Conservation (phyloP, 2,888 invertebrate genomes). For the Zygogramma bicolorata region DNA sequence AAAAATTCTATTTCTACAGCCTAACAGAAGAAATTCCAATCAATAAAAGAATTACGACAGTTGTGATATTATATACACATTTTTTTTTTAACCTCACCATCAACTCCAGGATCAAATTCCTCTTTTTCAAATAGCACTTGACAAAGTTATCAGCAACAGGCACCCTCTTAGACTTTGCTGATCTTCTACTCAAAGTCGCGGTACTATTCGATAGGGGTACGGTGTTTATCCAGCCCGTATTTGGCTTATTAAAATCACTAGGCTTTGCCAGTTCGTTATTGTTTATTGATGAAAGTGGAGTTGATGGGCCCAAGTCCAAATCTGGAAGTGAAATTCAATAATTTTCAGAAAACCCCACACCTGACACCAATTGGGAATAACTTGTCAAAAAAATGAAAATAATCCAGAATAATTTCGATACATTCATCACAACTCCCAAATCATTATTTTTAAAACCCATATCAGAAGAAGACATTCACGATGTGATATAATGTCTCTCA, state of each 20-base stretch:
- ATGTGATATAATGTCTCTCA: too few species aligned
- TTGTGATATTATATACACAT: not conserved
- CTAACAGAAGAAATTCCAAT: constrained; percentile 59
- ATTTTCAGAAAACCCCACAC: not conserved
- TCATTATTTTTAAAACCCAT: too few species aligned
- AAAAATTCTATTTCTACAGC: constrained; percentile 96
- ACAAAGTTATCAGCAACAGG: constrained; percentile 83
- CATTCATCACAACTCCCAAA: too few species aligned
- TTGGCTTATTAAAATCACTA: constrained; percentile 70
- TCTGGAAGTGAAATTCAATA: constrained; percentile 44
- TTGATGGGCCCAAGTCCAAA: constrained; percentile 62
- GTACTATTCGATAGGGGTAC: constrained; percentile 79
- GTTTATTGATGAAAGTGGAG: constrained; percentile 60
- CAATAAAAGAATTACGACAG: not conserved
- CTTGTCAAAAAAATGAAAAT: too few species aligned
- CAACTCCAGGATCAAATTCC: constrained; percentile 93
- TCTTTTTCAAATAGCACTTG: constrained; percentile 93
- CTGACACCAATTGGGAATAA: not conserved
- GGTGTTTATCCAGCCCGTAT: constrained; percentile 95
- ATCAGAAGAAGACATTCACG: too few species aligned
- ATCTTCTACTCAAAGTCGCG: constrained; percentile 79
- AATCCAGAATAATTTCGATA: too few species aligned
- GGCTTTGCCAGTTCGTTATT: constrained; percentile 66
- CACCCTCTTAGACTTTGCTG: constrained; percentile 77
- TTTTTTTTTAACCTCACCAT: constrained; percentile 72